Evolutionary conservation across 2,113 vertebrate genomes (phyloP), one percentile per base, ranked within the genome.

Genomic region (Paralichthys olivaceus): DNA sequence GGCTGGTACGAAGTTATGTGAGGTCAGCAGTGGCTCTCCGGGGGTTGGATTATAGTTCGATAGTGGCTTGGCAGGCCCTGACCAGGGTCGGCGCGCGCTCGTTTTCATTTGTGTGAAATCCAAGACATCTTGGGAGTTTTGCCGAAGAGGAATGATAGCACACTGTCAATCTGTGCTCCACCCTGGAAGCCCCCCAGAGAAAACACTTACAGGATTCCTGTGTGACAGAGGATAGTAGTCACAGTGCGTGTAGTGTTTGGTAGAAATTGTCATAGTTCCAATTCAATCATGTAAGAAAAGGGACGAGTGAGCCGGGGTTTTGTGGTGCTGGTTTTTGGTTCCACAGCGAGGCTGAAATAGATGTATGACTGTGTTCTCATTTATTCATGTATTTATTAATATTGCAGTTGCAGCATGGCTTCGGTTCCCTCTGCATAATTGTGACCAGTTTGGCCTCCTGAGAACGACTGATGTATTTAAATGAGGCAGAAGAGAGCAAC

Each of bases 61-160:
- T 76, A 68, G 75, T 60, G 80, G 76, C 69, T 76, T 62, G 57
- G 69, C 70, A 23, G 62, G 45, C 67, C 43, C 14, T 29, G 22
- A 53, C 47, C 25, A 5, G 32, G 47, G 62, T n/a, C n/a, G n/a
- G 34, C 59, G 32, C 58, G 80, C 67, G 29, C 43, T 45, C 74
- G 22, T 85, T 84, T 82, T 83, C 82, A 61, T 70, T 88, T 77
- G 61, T 81, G 70, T 81, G 75, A 87, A 87, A 79, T 79, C 25
- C 49, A 77, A 81, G 56, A 68, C 64, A 62, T 74, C 80, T 84
- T 84, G 74, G 67, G 78, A 89, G 66, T 79, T 66, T 40, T 20
- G 37, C 43, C 62, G 25, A 63, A 59, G 73, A 86, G 62, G 67
- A 89, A 75, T 69, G 61, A 83, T 77, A 65, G 61, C 78, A 53